Conservation (phyloP, 2,113 vertebrate species). For the Speoplatyrhinus poulsoni region DNA sequence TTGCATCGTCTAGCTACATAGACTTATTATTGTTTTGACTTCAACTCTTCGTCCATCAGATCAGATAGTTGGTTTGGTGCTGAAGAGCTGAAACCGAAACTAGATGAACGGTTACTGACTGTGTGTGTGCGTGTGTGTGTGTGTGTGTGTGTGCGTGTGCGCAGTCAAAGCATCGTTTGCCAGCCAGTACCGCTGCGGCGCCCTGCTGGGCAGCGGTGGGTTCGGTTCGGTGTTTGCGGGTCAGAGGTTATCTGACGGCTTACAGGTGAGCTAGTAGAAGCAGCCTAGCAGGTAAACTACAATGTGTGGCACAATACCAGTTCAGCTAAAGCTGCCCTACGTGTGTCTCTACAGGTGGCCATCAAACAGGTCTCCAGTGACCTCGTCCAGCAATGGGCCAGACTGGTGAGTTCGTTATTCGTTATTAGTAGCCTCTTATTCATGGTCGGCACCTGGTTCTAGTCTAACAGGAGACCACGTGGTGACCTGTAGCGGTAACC, state of each 20-base stretch:
- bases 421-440: neutral
- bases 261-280: slow-evolving; percentile 61
- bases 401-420: slow-evolving; percentile 76
- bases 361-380: slow-evolving; percentile 82
- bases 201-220: slow-evolving; percentile 78
- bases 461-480: too few species aligned
- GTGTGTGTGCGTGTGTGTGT: neutral
- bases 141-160: neutral
- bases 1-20: too few species aligned
- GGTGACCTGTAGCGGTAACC: too few species aligned
- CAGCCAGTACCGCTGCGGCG: slow-evolving; percentile 69
- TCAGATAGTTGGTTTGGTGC: too few species aligned
- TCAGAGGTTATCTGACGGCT: slow-evolving; percentile 73
- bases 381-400: slow-evolving; percentile 78
- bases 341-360: slow-evolving; percentile 76
- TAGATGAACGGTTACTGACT: neutral
- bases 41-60: too few species aligned
- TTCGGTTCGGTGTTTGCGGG: slow-evolving; percentile 80
- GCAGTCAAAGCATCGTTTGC: slow-evolving; percentile 75
- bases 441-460: too few species aligned
- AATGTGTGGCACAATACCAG: too few species aligned
- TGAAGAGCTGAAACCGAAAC: neutral
- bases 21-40: too few species aligned
- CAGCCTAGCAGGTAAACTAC: too few species aligned
- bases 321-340: neutral